Percentiles rank a stretch among this genome's conserved stretches.
These are phyloP conservation scores for Eupithecia vulgata DNA, from an alignment of 2,888 invertebrate genomes.

Conservation along the genomic window DNA sequence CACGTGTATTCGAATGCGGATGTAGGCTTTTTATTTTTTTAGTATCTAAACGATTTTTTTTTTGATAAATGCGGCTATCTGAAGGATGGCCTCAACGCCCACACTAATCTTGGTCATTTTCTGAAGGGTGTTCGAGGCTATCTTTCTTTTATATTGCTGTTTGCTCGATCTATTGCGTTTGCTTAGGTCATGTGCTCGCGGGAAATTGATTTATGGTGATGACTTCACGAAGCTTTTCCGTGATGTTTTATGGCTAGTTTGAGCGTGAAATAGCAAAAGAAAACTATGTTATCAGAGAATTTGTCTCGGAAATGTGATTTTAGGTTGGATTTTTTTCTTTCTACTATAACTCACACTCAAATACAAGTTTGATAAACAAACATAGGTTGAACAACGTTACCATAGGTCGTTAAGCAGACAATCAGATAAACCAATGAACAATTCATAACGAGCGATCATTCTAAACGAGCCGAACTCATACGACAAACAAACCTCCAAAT, in stretches of 20 bases:
- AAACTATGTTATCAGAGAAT: slow-evolving; percentile 8
- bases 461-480: slow-evolving; percentile 42
- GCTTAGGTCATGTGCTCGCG: slow-evolving; percentile 61
- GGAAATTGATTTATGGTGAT: slow-evolving; percentile 70
- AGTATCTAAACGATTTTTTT: too few relatives aligned
- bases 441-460: slow-evolving; percentile 44
- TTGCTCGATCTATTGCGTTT: slow-evolving; percentile 70
- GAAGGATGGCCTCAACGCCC: slow-evolving; percentile 36
- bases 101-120: slow-evolving; percentile 48
- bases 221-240: slow-evolving; percentile 46
- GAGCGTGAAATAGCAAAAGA: not conserved
- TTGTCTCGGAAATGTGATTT: not conserved
- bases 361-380: not conserved
- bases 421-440: slow-evolving; percentile 39
- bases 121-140: slow-evolving; percentile 53
- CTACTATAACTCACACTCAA: not conserved
- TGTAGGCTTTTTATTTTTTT: not conserved
- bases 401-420: slow-evolving; percentile 39
- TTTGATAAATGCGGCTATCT: slow-evolving; percentile 5
- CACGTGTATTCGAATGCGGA: not conserved
- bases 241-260: slow-evolving; percentile 13
- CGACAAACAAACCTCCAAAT: slow-evolving; percentile 40
- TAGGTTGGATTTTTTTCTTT: not conserved
- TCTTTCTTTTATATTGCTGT: slow-evolving; percentile 66
- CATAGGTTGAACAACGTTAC: slow-evolving; percentile 9